Conservation (phyloP, 2,888 invertebrate species). For the Adelphocoris suturalis region DNA sequence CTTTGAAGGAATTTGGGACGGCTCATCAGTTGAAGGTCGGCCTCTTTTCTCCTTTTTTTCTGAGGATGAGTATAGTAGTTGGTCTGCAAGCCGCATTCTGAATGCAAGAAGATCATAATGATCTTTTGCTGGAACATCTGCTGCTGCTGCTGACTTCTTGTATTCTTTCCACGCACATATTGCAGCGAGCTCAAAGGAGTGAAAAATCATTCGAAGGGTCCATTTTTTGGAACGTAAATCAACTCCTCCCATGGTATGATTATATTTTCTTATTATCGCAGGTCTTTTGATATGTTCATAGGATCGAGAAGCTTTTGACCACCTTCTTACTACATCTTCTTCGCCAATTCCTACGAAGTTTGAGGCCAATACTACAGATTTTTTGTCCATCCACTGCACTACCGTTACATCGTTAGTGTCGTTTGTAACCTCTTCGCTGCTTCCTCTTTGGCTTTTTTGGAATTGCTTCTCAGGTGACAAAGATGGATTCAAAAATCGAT, state of each 20-base stretch:
- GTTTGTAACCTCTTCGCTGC: conserved; percentile 72
- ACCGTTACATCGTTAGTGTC: conserved; percentile 65
- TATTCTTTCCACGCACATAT: conserved; percentile 71
- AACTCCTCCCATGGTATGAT: background rate
- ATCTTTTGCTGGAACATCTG: conserved; percentile 42
- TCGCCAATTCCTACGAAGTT: conserved; percentile 76
- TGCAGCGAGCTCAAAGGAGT: conserved; percentile 68
- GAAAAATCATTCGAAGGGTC: conserved; percentile 72
- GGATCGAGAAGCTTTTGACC: conserved; percentile 45
- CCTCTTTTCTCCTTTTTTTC: conserved; percentile 35
- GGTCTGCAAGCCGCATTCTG: conserved; percentile 55
- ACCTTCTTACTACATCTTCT: conserved; percentile 43
- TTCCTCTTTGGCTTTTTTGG: conserved; percentile 70
- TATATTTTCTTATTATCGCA: too few relatives aligned
- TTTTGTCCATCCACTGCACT: conserved; percentile 10
- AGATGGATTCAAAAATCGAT: conserved; percentile 71
- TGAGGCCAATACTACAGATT: conserved; percentile 76
- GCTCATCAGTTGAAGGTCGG: background rate
- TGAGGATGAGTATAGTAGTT: conserved; percentile 52
- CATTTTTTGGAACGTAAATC: conserved; percentile 63
- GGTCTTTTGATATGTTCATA: conserved; percentile 73
- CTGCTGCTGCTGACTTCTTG: conserved; percentile 3
- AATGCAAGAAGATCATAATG: conserved; percentile 64
- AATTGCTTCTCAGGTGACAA: conserved; percentile 70
- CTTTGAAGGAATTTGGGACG: too few relatives aligned